Evolutionary conservation across 1,140 invertebrate genomes (phyloP), one percentile per base, ranked within the genome.

Genomic region (Andricus grossulariae): DNA sequence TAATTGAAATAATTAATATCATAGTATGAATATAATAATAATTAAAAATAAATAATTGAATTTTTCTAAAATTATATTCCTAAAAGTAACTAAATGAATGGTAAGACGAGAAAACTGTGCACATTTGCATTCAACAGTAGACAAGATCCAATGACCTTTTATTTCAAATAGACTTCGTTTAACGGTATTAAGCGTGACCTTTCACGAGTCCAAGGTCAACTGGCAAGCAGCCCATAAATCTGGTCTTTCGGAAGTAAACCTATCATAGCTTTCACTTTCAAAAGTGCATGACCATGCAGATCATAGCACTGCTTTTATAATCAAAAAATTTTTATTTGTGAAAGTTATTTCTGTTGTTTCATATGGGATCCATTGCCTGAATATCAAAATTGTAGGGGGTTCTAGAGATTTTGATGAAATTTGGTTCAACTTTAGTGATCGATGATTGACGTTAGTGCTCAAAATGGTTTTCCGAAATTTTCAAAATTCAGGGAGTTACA

Each of bases 201-300:
- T 75, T 50, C 55, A 72, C 57, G 60, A 72, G 45, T 82, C 79
- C 81, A 82, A 79, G 84, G 82, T 77, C 75, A 72, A 45, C 66
- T 66, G 60, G 74, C 75, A 57, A 71, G 25, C 32, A 70, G 70
- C 77, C 71, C 73, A 52, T 21, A 79, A 84, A 77, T 45, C 19
- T 50, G 78, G 76, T 81, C 76, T 45, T 79, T 73, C 45, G 21
- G 60, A 80, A 60, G 55, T 75, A 83, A 81, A 79, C 70, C 54
- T 51, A 55, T 66, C 5, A 51, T 12, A 25, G 49, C 45, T 25
- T 39, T 32, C 45, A 83, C 75, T 85, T 83, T 81, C 83, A 21
- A 21, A 21, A 60, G 57, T 80, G 73, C 25, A 25, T 19, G 70
- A 21, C 1, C 19, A 15, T 11, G 32, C 3, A 6, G 70, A 75